Base-by-base conservation (phyloP, 1,140 invertebrate species). In the Eupeodes corollae region DNA sequence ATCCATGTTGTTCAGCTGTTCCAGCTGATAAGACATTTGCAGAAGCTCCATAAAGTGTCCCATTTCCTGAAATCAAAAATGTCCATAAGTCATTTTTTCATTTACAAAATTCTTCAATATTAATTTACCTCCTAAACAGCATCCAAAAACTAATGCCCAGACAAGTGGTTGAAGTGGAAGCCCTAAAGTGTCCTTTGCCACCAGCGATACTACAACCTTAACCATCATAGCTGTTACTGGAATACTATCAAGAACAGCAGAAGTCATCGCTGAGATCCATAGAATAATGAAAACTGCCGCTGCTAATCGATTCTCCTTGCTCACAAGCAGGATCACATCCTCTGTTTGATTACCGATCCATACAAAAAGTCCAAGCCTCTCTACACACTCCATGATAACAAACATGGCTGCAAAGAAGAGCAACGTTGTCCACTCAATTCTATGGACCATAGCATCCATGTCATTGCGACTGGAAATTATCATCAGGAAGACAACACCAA, bases 181-280 rank as follows among this genome's bases (percentile, higher is more conserved):
- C 5, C 72, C 61, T 2, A 86, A 59, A 10, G 77, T 72, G 2
- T 61, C 52, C 55, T 83, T 81, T 18, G 78, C 69, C 1, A 78
- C 73, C 19, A 88, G 54, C 46, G 74, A 72, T 0, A 75, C 76
- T 0, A 84, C 76, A 37, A 89, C 77, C 46, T 80, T 75, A 14
- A 88, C 73, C 86, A 88, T 88, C 75, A 88, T 86, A 0, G 85
- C 86, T 0, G 84, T 82, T 18, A 88, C 77, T 0, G 86, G 85
- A 46, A 89, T 84, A 58, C 88, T 88, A 55, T 89, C 86, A n/a
- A 89, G 78, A 49, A 88, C 80, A 6, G 83, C 79, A 2, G 84
- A 87, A 0, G 80, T 82, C n/a, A 86, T 33, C 0, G 83, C 83
- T 0, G 85, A 86, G 2, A 86, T 62, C 84, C 85, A 88, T 0